Evolutionary conservation across 2,797 vertebrate genomes (phyloP), one percentile per base, ranked within the genome.

Genomic region (Enteromius trimaculatus): DNA sequence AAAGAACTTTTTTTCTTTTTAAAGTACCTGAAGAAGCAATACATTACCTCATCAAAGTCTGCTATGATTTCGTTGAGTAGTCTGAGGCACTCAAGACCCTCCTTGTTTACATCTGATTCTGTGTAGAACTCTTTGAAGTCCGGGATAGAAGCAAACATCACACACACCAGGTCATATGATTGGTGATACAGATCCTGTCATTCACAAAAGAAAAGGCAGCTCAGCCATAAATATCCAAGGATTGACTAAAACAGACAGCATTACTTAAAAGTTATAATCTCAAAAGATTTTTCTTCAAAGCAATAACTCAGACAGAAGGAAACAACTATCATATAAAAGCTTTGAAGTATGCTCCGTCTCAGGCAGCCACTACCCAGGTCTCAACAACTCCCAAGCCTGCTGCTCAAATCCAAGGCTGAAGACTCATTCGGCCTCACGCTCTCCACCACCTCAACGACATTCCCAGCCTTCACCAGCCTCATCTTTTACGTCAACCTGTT

Each of bases 81-180:
- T 84, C 98, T 94, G 26, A 99, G 96, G 87, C 98, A 99, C 90
- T 99, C 98, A 88, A 99, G 91, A 60, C 98, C 98, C 89, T 99
- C 98, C 92, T 99, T 98, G 93, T 99, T 99, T 88, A 99, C 97
- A 68, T 98, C 97, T 4, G 97, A 98, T 91, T 99, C 98, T 0
- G 97, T 98, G 86, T 99, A 99, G 92, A 99, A 99, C 88, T 99
- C 98, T 90, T 98, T 99, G 94, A 99, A 99, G 92, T 99, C 97
- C 0, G 97, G 98, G 86, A 99, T 98, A 84, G 98, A 99, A 89
- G 98, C 98, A 87, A 99, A 99, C 97, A 99, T 98, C 90, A 99
- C 96, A 68, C 97, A 98, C 90, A 99, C 97, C 0, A 97, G 97
- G 87, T 99, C 97, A 3, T 98, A 99, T 0, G 97, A 99, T 91